Conservation (phyloP, 2,113 vertebrate genomes). For the Glareola pratincola region DNA sequence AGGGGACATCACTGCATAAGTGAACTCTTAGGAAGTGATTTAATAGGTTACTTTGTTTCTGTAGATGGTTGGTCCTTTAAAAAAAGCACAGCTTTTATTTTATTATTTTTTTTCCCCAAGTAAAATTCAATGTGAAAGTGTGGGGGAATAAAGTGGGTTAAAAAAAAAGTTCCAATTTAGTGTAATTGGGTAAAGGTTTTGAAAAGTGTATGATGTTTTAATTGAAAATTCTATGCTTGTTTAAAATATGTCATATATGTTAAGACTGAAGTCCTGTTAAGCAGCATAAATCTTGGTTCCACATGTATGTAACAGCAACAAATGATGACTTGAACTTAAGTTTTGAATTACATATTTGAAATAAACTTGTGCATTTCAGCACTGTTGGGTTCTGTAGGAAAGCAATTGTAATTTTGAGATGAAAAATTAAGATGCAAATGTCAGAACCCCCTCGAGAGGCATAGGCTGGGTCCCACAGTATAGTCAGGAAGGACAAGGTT, state of each 20-base stretch:
- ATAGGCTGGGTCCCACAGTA: not conserved
- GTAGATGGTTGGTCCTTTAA: not conserved
- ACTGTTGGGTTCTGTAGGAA: not conserved
- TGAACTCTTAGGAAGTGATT: not conserved
- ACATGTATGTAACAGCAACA: not conserved
- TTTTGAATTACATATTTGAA: not conserved
- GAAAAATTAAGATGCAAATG: not conserved
- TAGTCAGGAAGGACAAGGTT: not conserved
- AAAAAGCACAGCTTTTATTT: not conserved
- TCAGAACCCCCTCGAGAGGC: not conserved
- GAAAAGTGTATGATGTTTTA: rapidly evolving
- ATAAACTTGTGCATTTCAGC: not conserved
- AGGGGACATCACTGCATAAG: not conserved
- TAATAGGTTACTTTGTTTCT: not conserved
- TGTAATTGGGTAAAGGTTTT: not conserved
- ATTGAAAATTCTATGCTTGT: not conserved
- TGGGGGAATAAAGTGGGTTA: not conserved
- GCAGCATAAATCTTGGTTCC: not conserved
- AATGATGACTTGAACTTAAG: not conserved
- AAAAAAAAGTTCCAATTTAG: not conserved
- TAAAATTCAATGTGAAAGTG: not conserved
- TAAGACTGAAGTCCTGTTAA: not conserved
- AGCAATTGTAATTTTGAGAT: not conserved
- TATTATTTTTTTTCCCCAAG: not conserved
- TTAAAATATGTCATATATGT: not conserved